These are phyloP conservation scores for Teleogryllus oceanicus DNA, from an alignment of 2,888 invertebrate species.

Conservation along the genomic window DNA sequence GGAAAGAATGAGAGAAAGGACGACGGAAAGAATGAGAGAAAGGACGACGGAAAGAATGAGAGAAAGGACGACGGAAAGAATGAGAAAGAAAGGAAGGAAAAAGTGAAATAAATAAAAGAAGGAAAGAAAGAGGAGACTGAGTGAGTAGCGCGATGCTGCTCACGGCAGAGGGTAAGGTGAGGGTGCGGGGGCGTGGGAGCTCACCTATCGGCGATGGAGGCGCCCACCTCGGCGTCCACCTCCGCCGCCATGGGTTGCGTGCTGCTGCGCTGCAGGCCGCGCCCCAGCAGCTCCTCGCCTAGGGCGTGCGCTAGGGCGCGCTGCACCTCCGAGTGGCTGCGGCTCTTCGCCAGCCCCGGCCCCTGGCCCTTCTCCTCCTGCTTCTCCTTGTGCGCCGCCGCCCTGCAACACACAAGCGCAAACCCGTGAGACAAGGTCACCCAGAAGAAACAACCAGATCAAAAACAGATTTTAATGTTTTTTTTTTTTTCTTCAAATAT, in stretches of 20 bases:
- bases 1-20: background rate
- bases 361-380: background rate
- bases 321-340: conserved; percentile 29
- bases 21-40: no score
- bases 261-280: conserved; percentile 41
- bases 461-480: no score
- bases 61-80: no score
- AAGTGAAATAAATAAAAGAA: no score
- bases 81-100: no score
- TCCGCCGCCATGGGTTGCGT: conserved; percentile 41
- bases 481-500: no score
- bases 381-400: background rate
- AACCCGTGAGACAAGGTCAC: no score
- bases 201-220: conserved; percentile 39
- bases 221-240: conserved; percentile 33
- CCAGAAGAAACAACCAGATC: no score
- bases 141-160: no score
- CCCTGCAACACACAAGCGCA: background rate
- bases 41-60: no score
- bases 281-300: conserved; percentile 24
- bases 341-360: conserved; percentile 32
- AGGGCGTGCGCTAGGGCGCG: conserved; percentile 23
- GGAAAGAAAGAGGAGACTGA: no score
- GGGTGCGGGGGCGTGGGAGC: background rate
- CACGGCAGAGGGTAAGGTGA: no score